Evolutionary conservation across 2,888 invertebrate genomes (phyloP).

Genomic region (Pterostichus madidus): DNA sequence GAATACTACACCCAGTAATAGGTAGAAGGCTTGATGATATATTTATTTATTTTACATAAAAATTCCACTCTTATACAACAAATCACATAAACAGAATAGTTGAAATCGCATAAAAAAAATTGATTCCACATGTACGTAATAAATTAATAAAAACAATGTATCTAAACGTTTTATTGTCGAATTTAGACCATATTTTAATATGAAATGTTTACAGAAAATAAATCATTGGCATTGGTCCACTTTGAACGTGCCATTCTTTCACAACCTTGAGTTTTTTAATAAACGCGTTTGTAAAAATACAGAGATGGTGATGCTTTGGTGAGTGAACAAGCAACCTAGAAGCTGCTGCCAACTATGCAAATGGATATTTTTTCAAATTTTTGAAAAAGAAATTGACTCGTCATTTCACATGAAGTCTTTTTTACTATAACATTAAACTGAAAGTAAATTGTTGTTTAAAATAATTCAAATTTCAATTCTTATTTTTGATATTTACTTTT

Average conservation of each 20-base stretch:
- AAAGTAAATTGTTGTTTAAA: too few relatives aligned
- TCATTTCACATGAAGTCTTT: too few relatives aligned
- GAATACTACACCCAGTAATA: too few relatives aligned
- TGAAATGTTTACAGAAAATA: slow-evolving; percentile 5
- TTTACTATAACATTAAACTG: too few relatives aligned
- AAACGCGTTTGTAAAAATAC: slow-evolving; percentile 28
- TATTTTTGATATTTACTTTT: too few relatives aligned
- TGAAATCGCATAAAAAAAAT: background rate
- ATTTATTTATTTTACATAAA: too few relatives aligned
- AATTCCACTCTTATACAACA: too few relatives aligned
- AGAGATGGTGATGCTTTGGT: background rate
- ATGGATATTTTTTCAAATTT: background rate
- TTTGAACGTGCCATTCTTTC: background rate
- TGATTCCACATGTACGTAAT: background rate
- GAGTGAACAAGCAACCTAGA: background rate
- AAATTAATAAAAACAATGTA: background rate
- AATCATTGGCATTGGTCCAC: slow-evolving; percentile 5
- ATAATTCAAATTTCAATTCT: too few relatives aligned
- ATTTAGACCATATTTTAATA: slow-evolving; percentile 12
- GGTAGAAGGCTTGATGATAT: too few relatives aligned
- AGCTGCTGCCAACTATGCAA: slow-evolving; percentile 9
- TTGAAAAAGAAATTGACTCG: background rate
- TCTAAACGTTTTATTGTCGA: background rate
- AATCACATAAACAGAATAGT: too few relatives aligned
- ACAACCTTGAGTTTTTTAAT: slow-evolving; percentile 11